Percentiles rank a stretch among this genome's conserved stretches.
phyloP scores from a whole-genome alignment of 2,888 invertebrate genomes.

The Chrysolina americana region DNA sequence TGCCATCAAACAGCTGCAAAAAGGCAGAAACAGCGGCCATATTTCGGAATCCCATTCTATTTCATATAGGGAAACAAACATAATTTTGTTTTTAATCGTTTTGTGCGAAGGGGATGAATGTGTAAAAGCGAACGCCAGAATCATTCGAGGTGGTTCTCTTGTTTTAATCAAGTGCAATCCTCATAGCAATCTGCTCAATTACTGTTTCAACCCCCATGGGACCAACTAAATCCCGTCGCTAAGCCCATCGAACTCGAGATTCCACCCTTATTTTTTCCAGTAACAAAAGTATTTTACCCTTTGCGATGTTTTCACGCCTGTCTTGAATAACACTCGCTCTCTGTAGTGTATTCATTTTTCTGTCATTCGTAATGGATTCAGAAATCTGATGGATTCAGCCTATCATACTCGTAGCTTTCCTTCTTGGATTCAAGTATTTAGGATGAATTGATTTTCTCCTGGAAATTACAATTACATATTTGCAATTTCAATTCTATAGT shows the following conservation, averaged over 20 bases:
- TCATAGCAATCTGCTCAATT: conserved; percentile 63
- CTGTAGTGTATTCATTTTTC: neutral
- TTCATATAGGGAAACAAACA: conserved; percentile 44
- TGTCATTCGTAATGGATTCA: conserved; percentile 1
- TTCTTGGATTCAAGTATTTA: no score
- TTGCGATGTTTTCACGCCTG: conserved; percentile 28
- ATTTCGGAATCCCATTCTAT: conserved; percentile 34
- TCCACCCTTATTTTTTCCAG: conserved; percentile 54
- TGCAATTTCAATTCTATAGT: no score
- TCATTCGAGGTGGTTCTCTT: conserved; percentile 55
- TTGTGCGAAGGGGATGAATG: conserved; percentile 45
- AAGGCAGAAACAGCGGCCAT: conserved; percentile 35
- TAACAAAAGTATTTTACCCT: conserved; percentile 31
- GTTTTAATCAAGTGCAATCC: conserved; percentile 64
- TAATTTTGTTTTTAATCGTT: conserved; percentile 49
- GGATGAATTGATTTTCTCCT: no score
- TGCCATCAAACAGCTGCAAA: conserved; percentile 34
- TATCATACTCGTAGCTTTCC: neutral
- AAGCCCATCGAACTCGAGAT: conserved; percentile 55
- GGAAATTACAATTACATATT: no score
- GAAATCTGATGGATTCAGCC: neutral
- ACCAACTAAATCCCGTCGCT: conserved; percentile 58
- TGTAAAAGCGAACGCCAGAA: conserved; percentile 44
- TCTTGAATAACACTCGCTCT: conserved; percentile 22
- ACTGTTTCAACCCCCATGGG: conserved; percentile 60